Base-by-base conservation (phyloP, 2,888 invertebrate genomes). In the Meteorus colon region DNA sequence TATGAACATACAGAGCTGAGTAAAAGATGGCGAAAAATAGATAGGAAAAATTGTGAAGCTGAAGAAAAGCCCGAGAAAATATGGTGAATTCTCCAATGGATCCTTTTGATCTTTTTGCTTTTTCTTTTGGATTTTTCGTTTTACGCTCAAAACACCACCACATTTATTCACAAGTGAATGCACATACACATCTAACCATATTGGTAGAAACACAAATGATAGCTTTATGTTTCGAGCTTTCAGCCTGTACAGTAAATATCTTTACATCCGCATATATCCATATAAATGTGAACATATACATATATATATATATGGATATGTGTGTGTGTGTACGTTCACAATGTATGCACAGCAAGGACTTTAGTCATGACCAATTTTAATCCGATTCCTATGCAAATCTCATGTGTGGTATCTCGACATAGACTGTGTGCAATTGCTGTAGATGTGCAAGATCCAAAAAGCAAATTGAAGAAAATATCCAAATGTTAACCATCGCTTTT, bases 361-460 rank as follows among this genome's bases (percentile, higher is more conserved):
- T 71, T 19, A 62, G 27, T 29, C 31, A 60, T 27, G 34, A 31
- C 69, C 59, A 74, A 69, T 74, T 63, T 74, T 74, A 74, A 74
- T 70, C 63, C 74, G 62, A 69, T 74, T 69, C 14, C 69, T 19
- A 74, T 74, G 74, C 65, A 74, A 70, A 74, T 74, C 37, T 31
- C 6, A 14, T 19, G 60, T 31, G 45, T 34, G 60, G 67, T 67
- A 55, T 55, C 24, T 55, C 29, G 51, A 55, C 69, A 55, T 16
- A 27, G 51, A 55, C 55, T 55, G n/a, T 69, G 24, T 69, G 16
- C 55, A 55, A 34, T 34, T 37, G 34, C 34, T 69, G 69, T 19
- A n/a, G 24, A 69, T 48, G 29, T 34, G 24, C 29, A 48, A 69
- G 34, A 69, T 69, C 69, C 51, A 55, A 68, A 68, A 48, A 55